Evolutionary conservation across 2,888 invertebrate species (phyloP), one percentile per base, ranked within the genome.

Genomic region (Cantharis rustica): DNA sequence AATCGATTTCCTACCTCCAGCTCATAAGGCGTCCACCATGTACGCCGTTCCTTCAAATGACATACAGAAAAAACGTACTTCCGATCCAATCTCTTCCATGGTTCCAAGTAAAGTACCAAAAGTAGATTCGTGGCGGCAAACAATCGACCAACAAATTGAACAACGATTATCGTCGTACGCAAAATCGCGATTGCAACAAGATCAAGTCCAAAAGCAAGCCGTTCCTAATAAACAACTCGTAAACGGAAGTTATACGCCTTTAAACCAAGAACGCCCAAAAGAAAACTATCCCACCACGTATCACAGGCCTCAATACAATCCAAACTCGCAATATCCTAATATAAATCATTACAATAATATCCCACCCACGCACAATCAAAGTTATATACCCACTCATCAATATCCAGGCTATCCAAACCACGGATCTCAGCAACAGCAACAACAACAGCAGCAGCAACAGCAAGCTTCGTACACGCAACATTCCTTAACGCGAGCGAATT

Each of bases 131-230:
- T 91, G 91, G 91, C 85, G 89, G 76, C 86, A 89, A 77, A 88
- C 88, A 1, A 90, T 90, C 76, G 91, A 91, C 81, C 88, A 90
- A 79, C 90, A 91, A 82, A 91, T 91, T 63, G 91, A 91, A 79
- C 90, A 91, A 82, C 88, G 89, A 75, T 84, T 91, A 15, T 88
- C 88, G 10, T 86, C 87, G 3, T 89, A 89, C 79, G 83, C 73
- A 47, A 81, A 82, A 73, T 73, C 80, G 47, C 76, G 75, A 70
- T 68, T 77, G 71, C 80, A 83, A 76, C 76, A 79, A 71, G 64
- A 80, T 64, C 77, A 85, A 73, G 80, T 82, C 23, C 75, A 75
- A 72, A 69, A 80, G 13, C 76, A 76, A 69, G 77, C 66, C 71
- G 62, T 64, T 71, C 78, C 75, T 72, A 81, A 73, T 64, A 82